phyloP scores from a whole-genome alignment of 2,113 vertebrate species.

The Myiozetetes cayanensis region DNA sequence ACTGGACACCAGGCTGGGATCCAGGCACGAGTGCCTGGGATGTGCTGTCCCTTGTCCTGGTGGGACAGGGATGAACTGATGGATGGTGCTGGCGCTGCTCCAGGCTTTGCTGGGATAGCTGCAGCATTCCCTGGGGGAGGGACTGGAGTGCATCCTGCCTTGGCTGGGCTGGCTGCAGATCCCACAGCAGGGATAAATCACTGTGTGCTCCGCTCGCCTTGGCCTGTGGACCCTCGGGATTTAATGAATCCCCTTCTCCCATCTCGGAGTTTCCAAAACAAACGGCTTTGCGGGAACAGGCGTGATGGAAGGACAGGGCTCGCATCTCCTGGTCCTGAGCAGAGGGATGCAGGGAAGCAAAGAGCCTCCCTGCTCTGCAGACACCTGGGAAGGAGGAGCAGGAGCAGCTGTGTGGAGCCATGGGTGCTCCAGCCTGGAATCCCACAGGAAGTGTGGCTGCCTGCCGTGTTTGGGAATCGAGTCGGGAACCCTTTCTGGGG shows the following conservation, averaged over 20 bases:
- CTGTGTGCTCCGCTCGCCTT: neutral
- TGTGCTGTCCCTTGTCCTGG: neutral
- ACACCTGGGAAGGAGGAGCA: too few relatives aligned
- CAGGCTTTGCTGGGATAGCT: neutral
- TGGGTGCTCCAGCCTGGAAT: too few relatives aligned
- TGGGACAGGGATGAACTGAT: neutral
- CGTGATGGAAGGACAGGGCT: neutral
- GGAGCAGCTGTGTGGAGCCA: too few relatives aligned
- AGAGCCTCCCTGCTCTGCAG: too few relatives aligned
- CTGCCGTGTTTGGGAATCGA: too few relatives aligned
- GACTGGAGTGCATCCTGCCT: neutral
- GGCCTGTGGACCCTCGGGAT: neutral
- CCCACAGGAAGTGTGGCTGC: too few relatives aligned
- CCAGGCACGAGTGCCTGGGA: rapidly evolving
- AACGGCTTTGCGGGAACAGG: rapidly evolving
- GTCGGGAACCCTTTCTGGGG: too few relatives aligned
- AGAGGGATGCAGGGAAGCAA: neutral
- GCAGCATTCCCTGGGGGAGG: neutral
- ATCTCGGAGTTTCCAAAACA: neutral
- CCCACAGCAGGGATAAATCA: neutral
- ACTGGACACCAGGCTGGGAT: neutral
- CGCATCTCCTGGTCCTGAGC: neutral
- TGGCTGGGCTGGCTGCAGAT: neutral
- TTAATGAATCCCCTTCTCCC: neutral
- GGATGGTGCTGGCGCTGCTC: neutral